Evolutionary conservation across 1,140 invertebrate genomes (phyloP), one percentile per base, ranked within the genome.

Genomic region (Halesus radiatus): DNA sequence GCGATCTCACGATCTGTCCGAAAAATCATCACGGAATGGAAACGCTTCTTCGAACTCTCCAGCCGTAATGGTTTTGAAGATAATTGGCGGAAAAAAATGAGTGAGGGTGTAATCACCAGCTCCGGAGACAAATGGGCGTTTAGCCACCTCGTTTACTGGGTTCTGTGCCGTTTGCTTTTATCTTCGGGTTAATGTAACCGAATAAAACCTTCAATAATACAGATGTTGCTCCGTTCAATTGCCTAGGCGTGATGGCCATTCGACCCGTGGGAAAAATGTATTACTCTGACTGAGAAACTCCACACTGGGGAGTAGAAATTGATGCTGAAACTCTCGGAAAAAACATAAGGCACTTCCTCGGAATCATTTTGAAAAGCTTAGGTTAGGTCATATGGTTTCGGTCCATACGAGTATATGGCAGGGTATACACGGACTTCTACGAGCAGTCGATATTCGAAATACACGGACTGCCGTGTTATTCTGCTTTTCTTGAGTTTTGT

Each of bases 11-110:
- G 56, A 60, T 60, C 56, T 13, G 56, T 60, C 56, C 56, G 54
- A 56, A n/a, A 56, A 10, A 56, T 22, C 53, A 7, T 54, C 53
- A 18, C 3, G 54, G 54, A 58, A 58, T 20, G 22, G 54, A 58
- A 58, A 58, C 56, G 4, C 20, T 60, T 60, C 20, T 60, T 60
- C 56, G 20, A 60, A 60, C 20, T 23, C 56, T 29, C 26, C 26
- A 66, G 62, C 26, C 26, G 22, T 66, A 66, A 66, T 66, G 26
- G 62, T 8, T 29, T 64, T 29, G 26, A 10, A 29, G 22, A 66
- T 66, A 66, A 66, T 66, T 66, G 62, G 62, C 62, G 18, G 56
- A 66, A 29, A 66, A 64, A 66, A 66, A 66, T 66, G 62, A 66
- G 22, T 66, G 62, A 66, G 62, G 62, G 16, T 66, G 26, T 66